Base-by-base conservation (phyloP, 1,140 invertebrate genomes). In the Bombus vancouverensis region DNA sequence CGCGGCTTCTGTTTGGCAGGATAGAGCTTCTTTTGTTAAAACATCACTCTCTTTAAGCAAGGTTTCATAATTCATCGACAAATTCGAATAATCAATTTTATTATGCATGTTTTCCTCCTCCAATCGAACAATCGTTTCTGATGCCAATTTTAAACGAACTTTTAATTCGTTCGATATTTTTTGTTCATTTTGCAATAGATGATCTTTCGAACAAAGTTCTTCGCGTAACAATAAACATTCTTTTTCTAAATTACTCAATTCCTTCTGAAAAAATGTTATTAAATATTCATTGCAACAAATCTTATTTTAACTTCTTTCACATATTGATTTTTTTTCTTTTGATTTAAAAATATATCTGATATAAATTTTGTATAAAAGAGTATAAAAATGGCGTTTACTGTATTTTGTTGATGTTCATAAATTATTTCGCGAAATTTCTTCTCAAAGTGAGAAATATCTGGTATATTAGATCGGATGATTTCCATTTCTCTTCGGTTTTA, bases 91-190 rank as follows among this genome's bases (percentile, higher is more conserved):
- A 37, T 94, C 90, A 12, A 89, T 88, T 81, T 90, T 91, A 68
- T 87, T 73, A 28, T 88, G 87, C 10, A 83, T 85, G 79, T 93
- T 94, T 79, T 95, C 93, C 65, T 94, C 91, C 79, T 94, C 92
- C 1, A 93, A 78, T 9, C 84, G 75, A 10, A 83, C 87, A 9
- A 89, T 91, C 4, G 90, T 75, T 79, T 92, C 86, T 42, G 84
- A 62, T 1, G 89, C 70, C 13, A 87, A 82, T 80, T 90, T 87
- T 22, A 95, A 75, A 76, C 93, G 92, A 57, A 87, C 83, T 83
- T 87, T 83, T 44, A 93, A 47, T 71, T 94, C 90, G 9, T 79
- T 85, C 18, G 92, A 85, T 65, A 71, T 83, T 74, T 91, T 87
- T n/a, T 88, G 90, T 70, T 94, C 92, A 28, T 93, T 89, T 37